phyloP scores from a whole-genome alignment of 1,140 invertebrate genomes.

The Himalopsyche phryganea region DNA sequence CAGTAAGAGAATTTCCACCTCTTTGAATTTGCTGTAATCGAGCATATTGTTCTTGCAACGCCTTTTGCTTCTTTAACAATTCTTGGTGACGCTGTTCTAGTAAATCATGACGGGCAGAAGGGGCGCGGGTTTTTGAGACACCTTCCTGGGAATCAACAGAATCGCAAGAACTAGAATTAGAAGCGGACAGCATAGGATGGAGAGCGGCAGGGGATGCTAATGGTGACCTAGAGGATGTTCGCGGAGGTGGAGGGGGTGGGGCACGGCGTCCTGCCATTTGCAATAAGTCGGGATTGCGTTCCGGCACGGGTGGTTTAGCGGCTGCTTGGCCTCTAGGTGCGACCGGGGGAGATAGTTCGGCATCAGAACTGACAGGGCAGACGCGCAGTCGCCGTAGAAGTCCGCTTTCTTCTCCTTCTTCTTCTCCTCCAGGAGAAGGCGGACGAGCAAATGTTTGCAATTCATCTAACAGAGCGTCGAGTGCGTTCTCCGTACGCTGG shows the following conservation, averaged over 20 bases:
- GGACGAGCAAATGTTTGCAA: slow-evolving; percentile 80
- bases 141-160: slow-evolving; percentile 75
- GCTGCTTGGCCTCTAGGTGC: slow-evolving; percentile 52
- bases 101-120: slow-evolving; percentile 62
- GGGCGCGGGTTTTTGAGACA: slow-evolving; percentile 50
- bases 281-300: slow-evolving; percentile 69
- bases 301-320: slow-evolving; percentile 71
- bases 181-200: slow-evolving; percentile 46
- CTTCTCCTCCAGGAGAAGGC: slow-evolving; percentile 48
- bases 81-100: slow-evolving; percentile 84
- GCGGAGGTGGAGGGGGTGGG: slow-evolving; percentile 81
- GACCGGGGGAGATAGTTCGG: slow-evolving; percentile 65
- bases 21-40: slow-evolving; percentile 80
- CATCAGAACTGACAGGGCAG: slow-evolving; percentile 54
- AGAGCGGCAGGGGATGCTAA: slow-evolving; percentile 65
- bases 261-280: slow-evolving; percentile 66
- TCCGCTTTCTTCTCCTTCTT: slow-evolving; percentile 72
- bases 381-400: slow-evolving; percentile 71
- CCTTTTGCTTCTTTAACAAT: slow-evolving; percentile 77
- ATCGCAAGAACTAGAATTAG: slow-evolving; percentile 68
- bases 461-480: slow-evolving; percentile 92
- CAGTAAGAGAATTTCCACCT: slow-evolving; percentile 63
- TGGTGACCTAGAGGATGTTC: slow-evolving; percentile 77
- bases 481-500: slow-evolving; percentile 84
- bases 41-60: slow-evolving; percentile 84